phyloP scores from a whole-genome alignment of 1,140 invertebrate genomes.

The Battus philenor region DNA sequence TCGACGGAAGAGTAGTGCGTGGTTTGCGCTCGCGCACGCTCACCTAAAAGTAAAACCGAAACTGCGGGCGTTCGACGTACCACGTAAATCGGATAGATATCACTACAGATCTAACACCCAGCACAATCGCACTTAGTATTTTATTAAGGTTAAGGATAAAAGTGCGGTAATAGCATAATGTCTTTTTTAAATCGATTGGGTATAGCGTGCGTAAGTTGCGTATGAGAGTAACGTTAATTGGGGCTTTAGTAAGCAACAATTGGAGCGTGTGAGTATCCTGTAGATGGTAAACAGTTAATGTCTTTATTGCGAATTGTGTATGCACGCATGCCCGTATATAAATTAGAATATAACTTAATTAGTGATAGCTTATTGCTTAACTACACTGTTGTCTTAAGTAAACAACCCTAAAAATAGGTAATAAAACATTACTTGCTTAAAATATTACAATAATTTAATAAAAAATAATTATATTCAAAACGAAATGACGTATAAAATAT shows the following conservation, averaged over 20 bases:
- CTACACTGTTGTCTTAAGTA: too few relatives aligned
- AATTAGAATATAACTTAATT: too few relatives aligned
- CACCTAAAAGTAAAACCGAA: slow-evolving; percentile 54
- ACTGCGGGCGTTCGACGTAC: slow-evolving; percentile 34
- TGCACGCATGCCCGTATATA: too few relatives aligned
- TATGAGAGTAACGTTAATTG: slow-evolving; percentile 35
- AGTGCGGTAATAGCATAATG: slow-evolving; percentile 37
- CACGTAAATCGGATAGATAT: slow-evolving; percentile 50
- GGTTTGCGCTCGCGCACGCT: slow-evolving; percentile 49
- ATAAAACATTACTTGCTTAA: too few relatives aligned
- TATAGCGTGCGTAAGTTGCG: slow-evolving; percentile 30
- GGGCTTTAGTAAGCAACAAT: slow-evolving; percentile 33
- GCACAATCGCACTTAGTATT: slow-evolving; percentile 30
- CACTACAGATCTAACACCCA: slow-evolving; percentile 46
- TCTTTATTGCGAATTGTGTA: too few relatives aligned
- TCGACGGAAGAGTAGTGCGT: slow-evolving; percentile 58
- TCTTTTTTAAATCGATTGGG: slow-evolving; percentile 46
- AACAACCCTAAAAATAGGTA: too few relatives aligned
- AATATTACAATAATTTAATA: too few relatives aligned
- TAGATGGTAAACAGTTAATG: slow-evolving; percentile 19
- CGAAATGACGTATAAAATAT: too few relatives aligned
- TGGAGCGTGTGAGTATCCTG: slow-evolving; percentile 44
- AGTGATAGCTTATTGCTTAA: too few relatives aligned
- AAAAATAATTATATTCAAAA: too few relatives aligned
- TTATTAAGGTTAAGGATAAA: slow-evolving; percentile 68